These are phyloP conservation scores for Popillia japonica DNA, from an alignment of 1,140 invertebrate genomes.

Conservation along the genomic window DNA sequence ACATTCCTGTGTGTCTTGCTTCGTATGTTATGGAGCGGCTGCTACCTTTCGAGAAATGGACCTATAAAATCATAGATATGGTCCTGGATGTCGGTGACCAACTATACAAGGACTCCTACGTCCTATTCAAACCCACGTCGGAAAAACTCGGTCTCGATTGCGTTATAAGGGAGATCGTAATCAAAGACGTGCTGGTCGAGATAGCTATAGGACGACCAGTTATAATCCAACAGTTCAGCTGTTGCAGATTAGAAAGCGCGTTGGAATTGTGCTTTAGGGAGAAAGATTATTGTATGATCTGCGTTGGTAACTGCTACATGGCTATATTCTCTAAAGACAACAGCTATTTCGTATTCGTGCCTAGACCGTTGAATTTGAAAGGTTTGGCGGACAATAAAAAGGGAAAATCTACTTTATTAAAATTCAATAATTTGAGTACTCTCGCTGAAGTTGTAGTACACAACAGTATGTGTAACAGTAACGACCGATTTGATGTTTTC, in stretches of 20 bases:
- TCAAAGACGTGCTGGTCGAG: constrained; percentile 47
- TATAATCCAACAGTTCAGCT: constrained; percentile 45
- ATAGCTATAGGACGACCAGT: constrained; percentile 54
- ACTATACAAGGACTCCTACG: constrained; percentile 57
- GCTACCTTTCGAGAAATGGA: constrained; percentile 49
- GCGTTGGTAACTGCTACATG: constrained; percentile 46
- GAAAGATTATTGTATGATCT: constrained; percentile 54
- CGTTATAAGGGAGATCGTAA: constrained; percentile 41
- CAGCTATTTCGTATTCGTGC: constrained; percentile 56
- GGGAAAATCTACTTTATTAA: neutral
- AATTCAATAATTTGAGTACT: constrained; percentile 18
- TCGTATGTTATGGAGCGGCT: constrained; percentile 50
- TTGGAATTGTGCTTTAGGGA: constrained; percentile 53
- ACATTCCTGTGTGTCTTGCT: constrained; percentile 52
- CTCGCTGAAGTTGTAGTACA: neutral
- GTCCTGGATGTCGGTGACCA: constrained; percentile 56
- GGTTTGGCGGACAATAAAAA: constrained; percentile 40
- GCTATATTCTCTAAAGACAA: constrained; percentile 54
- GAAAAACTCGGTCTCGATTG: constrained; percentile 40
- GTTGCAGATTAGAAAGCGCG: constrained; percentile 42
- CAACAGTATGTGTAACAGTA: neutral
- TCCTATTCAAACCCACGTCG: constrained; percentile 52
- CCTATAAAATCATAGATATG: constrained; percentile 54
- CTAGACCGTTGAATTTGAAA: constrained; percentile 50
- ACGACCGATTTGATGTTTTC: neutral